Percentiles rank a stretch among this genome's conserved stretches.
Evolutionary conservation across 2,797 vertebrate genomes (phyloP).

Genomic region (Gambelia wislizenii): DNA sequence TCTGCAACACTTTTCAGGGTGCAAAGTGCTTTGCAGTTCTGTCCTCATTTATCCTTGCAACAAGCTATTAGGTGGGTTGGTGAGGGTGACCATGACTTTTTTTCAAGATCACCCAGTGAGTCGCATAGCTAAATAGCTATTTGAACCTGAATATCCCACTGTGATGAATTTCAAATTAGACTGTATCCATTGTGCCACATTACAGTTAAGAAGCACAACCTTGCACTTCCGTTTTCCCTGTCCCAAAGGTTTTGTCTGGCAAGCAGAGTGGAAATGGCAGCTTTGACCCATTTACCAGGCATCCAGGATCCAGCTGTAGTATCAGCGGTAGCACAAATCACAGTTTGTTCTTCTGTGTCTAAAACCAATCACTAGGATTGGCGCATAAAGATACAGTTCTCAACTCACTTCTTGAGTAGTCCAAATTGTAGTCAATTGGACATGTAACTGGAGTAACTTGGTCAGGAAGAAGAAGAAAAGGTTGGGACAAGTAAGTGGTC

Average conservation of each 20-base stretch:
- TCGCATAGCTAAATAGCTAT: neutral
- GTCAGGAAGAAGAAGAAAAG: neutral
- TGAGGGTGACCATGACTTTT: neutral
- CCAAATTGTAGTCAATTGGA: neutral
- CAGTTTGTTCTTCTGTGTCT: neutral
- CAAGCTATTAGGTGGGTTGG: neutral
- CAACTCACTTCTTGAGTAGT: neutral
- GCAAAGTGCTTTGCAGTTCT: neutral
- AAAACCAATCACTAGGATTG: neutral
- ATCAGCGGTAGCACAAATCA: neutral
- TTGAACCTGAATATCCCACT: neutral
- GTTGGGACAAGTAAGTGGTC: neutral
- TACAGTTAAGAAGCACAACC: neutral
- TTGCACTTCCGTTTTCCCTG: neutral
- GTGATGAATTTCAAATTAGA: neutral
- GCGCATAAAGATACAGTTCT: neutral
- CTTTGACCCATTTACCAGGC: neutral
- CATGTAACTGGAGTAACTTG: slow-evolving; percentile 13
- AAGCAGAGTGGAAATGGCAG: neutral
- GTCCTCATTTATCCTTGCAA: neutral
- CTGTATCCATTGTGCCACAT: neutral
- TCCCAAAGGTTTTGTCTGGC: neutral
- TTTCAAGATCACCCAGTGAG: neutral
- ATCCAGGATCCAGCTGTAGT: neutral
- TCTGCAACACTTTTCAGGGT: neutral